Base-by-base conservation (phyloP, 2,888 invertebrate genomes). In the Drosophila prostipennis region DNA sequence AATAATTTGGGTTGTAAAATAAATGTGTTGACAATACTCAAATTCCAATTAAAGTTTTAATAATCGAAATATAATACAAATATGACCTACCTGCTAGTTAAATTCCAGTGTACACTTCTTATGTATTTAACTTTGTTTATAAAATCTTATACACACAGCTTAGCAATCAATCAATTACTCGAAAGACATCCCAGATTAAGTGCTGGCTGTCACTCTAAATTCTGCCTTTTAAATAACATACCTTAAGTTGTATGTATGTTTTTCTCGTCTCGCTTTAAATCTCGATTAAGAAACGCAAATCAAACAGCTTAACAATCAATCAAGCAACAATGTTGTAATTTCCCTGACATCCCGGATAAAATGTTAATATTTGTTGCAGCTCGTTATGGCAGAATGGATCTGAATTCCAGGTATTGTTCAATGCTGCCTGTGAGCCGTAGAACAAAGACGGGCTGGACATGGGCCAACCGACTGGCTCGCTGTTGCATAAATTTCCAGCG, bases 401-500 rank as follows among this genome's bases (percentile, higher is more conserved):
- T 14, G 37, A 7, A 32, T 37, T 45, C n/a, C 29, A 23, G 32
- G 26, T 59, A 37, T 48, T 34, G 46, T 48, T 58, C 26, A n/a
- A 58, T 39, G 19, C 39, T 19, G 7, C 5, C 5, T n/a, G 29
- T n/a, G 14, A n/a, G 13, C 34, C 8, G 34, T 23, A 14, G 16
- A 14, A 46, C 56, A 56, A 56, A 46, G 56, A 19, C 56, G 16
- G 11, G 4, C 14, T 43, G 39, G 32, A 19, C 57, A 32, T 4
- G 8, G 2, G 0, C 3, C 23, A 14, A 11, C 46, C 10, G 23
- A 43, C 14, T 7, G 0, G 10, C 2, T 36, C 37, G 45, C 32
- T 55, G 45, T 37, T 49, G 68, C 68, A 67, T 67, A 67, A 67
- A 67, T 67, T 65, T 46, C 6, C 23, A 65, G 45, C 45, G 45